These are phyloP conservation scores for Brachyhypopomus gauderio DNA, from an alignment of 2,113 vertebrate species.

Conservation along the genomic window DNA sequence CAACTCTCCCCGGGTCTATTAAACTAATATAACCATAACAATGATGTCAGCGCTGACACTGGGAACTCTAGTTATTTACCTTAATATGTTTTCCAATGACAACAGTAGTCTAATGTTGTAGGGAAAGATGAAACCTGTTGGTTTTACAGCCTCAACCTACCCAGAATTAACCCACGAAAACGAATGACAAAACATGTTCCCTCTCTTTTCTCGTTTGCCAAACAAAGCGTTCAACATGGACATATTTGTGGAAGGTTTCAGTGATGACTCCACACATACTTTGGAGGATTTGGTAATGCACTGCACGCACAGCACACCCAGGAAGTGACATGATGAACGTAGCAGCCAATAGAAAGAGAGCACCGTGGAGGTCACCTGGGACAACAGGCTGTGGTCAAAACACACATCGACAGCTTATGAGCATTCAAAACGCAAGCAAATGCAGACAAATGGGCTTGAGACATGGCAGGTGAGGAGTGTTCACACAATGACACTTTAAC, in stretches of 20 bases:
- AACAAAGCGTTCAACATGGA: neutral
- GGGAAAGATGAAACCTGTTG: neutral
- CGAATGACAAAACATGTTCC: neutral
- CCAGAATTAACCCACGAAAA: too few relatives aligned
- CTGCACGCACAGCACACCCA: neutral
- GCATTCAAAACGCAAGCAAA: constrained; percentile 30
- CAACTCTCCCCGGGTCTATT: neutral
- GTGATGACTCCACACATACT: neutral
- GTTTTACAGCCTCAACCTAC: neutral
- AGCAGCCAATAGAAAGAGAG: neutral
- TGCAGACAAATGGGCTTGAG: constrained; percentile 25
- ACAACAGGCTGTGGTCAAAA: constrained; percentile 12
- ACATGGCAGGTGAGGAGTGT: neutral
- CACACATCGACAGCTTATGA: neutral
- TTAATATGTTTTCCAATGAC: neutral
- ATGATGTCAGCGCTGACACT: neutral
- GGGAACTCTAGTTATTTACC: neutral
- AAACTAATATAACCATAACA: neutral
- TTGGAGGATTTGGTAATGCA: neutral
- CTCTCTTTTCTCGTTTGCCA: neutral
- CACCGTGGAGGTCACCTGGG: neutral
- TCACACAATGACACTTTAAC: neutral
- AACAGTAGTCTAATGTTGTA: neutral
- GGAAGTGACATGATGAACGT: neutral
- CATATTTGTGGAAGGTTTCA: neutral